Evolutionary conservation across 2,888 invertebrate genomes (phyloP), one percentile per base, ranked within the genome.

Genomic region (Rhabditophanes sp.): DNA sequence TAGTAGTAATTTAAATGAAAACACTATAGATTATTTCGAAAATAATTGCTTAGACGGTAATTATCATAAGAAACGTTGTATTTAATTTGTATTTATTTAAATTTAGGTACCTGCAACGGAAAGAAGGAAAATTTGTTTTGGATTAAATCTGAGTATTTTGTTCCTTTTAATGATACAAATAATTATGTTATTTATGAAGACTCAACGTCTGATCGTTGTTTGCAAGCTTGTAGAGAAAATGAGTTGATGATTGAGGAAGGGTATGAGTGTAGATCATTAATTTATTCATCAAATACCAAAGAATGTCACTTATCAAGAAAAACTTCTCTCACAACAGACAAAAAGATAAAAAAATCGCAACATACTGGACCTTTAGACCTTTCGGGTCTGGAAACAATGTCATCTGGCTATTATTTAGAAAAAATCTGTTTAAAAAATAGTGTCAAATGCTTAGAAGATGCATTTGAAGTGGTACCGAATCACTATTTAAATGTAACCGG

Each of bases 21-120:
- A 50, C 3, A 17, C 53, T 8, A 61, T 63, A 11, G 63, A 63
- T 37, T 63, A 63, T 34, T 64, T 63, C 21, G 63, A 63, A 33
- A 64, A 57, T 37, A 53, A 55, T 32, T 63, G 63, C 36, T 46
- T 43, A 14, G 55, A 56, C 27, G 53, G 61, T 58, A 22, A 38
- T 41, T 29, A 25, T 23, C n/a, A 19, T 2, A 15, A 12, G 19
- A 11, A 35, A 9, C 12, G 12, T 19, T 15, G n/a, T 31, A 11
- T 22, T 8, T 2, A 5, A 21, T 25, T 22, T 25, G 16, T 19
- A 21, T n/a, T 21, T 7, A 9, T n/a, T 2, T 4, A 24, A 9
- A 41, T 57, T 25, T 30, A 58, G 58, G 58, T 7, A 31, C 41
- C 8, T 59, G 59, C 28, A 32, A 36, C 2, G 32, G 39, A 1